phyloP scores from a whole-genome alignment of 2,113 vertebrate species.

The Rana temporaria region DNA sequence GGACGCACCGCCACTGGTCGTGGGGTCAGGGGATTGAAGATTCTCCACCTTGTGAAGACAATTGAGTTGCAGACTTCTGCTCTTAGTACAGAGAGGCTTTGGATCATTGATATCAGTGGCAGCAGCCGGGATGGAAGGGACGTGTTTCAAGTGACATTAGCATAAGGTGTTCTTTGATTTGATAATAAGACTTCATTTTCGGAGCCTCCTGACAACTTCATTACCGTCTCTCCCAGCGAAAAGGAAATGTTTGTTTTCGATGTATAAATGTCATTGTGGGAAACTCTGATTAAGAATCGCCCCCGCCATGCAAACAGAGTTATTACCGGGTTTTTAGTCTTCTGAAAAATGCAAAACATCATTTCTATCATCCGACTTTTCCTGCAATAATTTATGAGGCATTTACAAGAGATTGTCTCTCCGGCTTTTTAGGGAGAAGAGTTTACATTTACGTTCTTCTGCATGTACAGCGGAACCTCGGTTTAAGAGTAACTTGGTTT shows the following conservation, averaged over 20 bases:
- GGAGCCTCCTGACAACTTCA: conserved; percentile 4
- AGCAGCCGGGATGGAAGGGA: no score
- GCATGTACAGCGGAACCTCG: no score
- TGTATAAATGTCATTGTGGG: conserved; percentile 36
- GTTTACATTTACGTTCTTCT: conserved; percentile 58
- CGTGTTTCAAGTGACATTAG: no score
- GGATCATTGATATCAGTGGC: no score
- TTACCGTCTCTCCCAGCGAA: conserved; percentile 7
- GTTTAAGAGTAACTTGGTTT: no score
- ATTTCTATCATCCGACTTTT: conserved; percentile 58
- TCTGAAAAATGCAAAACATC: conserved; percentile 58
- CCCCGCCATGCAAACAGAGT: conserved; percentile 7
- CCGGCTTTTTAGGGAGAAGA: conserved; percentile 59
- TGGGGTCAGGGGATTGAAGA: no score
- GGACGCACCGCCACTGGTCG: no score
- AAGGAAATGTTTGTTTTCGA: conserved; percentile 13
- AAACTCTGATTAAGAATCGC: conserved; percentile 16
- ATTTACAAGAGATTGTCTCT: conserved; percentile 64
- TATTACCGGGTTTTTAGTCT: conserved; percentile 60
- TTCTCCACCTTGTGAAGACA: no score
- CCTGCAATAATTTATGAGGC: conserved; percentile 69
- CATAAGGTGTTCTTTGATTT: neutral
- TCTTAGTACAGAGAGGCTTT: no score
- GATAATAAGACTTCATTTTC: neutral
- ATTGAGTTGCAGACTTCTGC: no score